Conservation (phyloP, 2,113 vertebrate genomes). For the Platichthys flesus region DNA sequence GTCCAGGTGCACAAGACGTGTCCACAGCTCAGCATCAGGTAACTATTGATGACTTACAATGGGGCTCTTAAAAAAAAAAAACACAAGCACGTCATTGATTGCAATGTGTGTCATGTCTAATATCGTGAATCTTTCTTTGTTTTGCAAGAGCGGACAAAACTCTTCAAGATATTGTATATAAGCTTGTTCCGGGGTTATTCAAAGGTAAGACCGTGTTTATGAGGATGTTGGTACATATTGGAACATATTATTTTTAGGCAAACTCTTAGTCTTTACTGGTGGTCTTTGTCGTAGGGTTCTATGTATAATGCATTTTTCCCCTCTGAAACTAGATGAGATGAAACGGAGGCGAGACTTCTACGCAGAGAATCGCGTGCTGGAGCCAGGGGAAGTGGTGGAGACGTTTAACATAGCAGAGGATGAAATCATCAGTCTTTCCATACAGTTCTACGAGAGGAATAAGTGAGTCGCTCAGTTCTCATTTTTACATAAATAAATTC, state of each 20-base stretch:
- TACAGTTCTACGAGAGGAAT: conserved; percentile 91
- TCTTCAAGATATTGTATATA: conserved; percentile 95
- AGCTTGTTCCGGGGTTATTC: conserved; percentile 93
- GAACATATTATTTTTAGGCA: neutral
- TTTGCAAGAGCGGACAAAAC: conserved; percentile 90
- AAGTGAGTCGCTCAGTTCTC: conserved; percentile 80
- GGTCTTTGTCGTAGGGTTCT: neutral
- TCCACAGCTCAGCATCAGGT: conserved; percentile 94
- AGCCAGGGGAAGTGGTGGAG: conserved; percentile 85
- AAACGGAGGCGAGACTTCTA: conserved; percentile 93
- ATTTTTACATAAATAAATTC: neutral
- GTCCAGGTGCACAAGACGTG: conserved; percentile 94
- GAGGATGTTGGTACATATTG: neutral
- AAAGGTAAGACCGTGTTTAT: conserved; percentile 83
- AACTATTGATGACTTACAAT: neutral
- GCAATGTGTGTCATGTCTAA: neutral
- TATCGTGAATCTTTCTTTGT: neutral
- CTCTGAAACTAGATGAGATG: conserved; percentile 89
- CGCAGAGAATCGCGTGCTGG: conserved; percentile 85
- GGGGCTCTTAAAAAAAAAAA: too few relatives aligned
- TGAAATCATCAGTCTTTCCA: conserved; percentile 94
- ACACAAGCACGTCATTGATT: neutral
- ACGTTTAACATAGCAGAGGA: conserved; percentile 87
- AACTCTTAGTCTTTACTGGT: neutral
- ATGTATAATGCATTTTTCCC: neutral